Base-by-base conservation (phyloP, 1,140 invertebrate species). In the Zeugodacus cucurbitae region DNA sequence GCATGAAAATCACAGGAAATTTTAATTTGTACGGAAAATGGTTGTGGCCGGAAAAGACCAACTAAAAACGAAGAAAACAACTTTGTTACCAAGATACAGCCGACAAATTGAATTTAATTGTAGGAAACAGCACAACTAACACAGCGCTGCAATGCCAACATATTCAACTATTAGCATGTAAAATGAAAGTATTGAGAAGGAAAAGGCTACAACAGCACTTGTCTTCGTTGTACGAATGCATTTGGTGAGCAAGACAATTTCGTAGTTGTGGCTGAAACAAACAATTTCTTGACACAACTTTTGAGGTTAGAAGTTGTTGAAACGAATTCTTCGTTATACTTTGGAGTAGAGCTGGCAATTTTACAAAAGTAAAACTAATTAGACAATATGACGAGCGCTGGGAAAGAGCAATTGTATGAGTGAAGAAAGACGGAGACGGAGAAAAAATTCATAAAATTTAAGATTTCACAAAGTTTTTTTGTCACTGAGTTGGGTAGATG, bases 81-180 rank as follows among this genome's bases (percentile, higher is more conserved):
- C 20, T 41, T 22, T 20, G n/a, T n/a, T 20, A 82, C 41, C n/a
- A 48, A 82, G 74, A 48, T 34, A 82, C 44, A n/a, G 74, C 34
- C 37, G 74, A 82, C 74, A 82, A 82, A 82, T 82, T 82, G 37
- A 82, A 82, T 82, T 82, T 82, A 82, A 82, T 82, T 82, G 74
- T 82, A 48, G 37, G 74, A 82, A 82, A 82, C 74, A 82, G 37
- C 32, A 82, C 48, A 82, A 82, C 41, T n/a, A 82, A 48, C 41
- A 48, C 41, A 48, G 7, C 8, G 41, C 22, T 48, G n/a, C 70
- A 74, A 22, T 41, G 34, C 3, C n/a, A 37, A 37, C 37, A 74
- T 37, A 74, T 20, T 1, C 67, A 70, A 70, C 14, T 14, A 32
- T 32, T 17, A 17, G 11, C 26, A 67, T 67, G 26, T 14, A 67